Evolutionary conservation across 2,797 vertebrate genomes (phyloP).

Genomic region (Hydrolagus colliei): DNA sequence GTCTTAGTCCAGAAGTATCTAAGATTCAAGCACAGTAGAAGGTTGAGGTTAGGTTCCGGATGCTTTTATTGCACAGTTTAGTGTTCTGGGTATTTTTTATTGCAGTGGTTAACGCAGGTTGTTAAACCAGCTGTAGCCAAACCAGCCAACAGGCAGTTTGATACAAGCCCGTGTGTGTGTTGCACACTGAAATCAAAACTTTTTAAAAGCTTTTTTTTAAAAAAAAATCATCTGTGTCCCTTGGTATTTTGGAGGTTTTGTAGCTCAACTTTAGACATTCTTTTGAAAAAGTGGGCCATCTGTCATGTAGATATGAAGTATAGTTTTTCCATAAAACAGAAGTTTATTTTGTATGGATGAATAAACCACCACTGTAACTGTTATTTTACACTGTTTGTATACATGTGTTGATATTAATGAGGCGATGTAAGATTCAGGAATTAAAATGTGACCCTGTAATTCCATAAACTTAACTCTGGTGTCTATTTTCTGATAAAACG

Average conservation of each 20-base stretch:
- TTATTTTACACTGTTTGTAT: constrained; percentile 94
- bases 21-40: constrained; percentile 25
- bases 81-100: constrained; percentile 21
- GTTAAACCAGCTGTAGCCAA: constrained; percentile 32
- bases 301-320: constrained; percentile 69
- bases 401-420: constrained; percentile 84
- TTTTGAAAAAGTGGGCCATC: constrained; percentile 65
- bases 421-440: constrained; percentile 81
- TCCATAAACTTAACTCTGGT: constrained; percentile 46
- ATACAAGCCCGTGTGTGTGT: background rate
- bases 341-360: constrained; percentile 88
- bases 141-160: constrained; percentile 20
- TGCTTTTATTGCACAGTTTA: constrained; percentile 29
- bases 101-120: constrained; percentile 31
- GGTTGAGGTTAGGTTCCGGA: constrained; percentile 10
- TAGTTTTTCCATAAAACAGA: constrained; percentile 78
- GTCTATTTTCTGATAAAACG: constrained; percentile 59
- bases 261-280: constrained; percentile 37
- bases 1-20: constrained; percentile 1
- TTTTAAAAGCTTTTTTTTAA: constrained; percentile 13
- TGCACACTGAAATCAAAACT: constrained; percentile 24
- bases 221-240: constrained; percentile 14
- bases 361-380: constrained; percentile 83
- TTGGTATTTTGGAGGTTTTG: constrained; percentile 31
- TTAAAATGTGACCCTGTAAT: constrained; percentile 97